Evolutionary conservation across 2,797 vertebrate species (phyloP), one percentile per base, ranked within the genome.

Genomic region (Botia kubotai): DNA sequence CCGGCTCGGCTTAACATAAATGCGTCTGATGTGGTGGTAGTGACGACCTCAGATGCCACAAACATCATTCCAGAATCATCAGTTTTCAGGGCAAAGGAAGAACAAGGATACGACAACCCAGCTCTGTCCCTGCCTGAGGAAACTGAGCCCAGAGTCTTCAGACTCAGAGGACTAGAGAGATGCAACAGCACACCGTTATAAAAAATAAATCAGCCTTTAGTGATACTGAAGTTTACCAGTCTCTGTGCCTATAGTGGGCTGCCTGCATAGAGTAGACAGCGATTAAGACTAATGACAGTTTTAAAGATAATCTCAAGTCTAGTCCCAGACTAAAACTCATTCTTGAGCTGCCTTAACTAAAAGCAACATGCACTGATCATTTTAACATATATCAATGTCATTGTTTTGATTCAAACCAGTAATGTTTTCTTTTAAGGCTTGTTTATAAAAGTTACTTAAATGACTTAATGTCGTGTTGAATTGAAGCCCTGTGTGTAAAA

Each of bases 121-220:
- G 88, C 85, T 0, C 82, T 95, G 63, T 88, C 93, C 23, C 95
- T 92, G 75, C 75, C 93, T 1, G 94, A 96, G 76, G 96, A 98
- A 82, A 86, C 87, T 0, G 90, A 88, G 5, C 91, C 89, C 0
- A 91, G 29, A 0, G 92, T 92, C 0, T 89, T 92, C 17, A 90
- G 71, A 81, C 88, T 96, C 17, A 94, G 86, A 85, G 93, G 92
- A 3, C 87, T 89, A 0, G 90, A 92, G 81, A 88, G 87, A 0
- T 95, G 95, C 13, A 89, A 91, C 82, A 95, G 95, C 88, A 97
- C 96, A 1, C 95, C 90, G 16, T 92, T 97, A 75, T 98, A 95
- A 89, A 12, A 16, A 4, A 76, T 11, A 23, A 29, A 6, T 33
- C 33, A 5, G 33, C 33, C 4, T 55, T 48, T 29, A 43, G 19